Evolutionary conservation across 2,797 vertebrate genomes (phyloP), one percentile per base, ranked within the genome.

Genomic region (Syncerus caffer): DNA sequence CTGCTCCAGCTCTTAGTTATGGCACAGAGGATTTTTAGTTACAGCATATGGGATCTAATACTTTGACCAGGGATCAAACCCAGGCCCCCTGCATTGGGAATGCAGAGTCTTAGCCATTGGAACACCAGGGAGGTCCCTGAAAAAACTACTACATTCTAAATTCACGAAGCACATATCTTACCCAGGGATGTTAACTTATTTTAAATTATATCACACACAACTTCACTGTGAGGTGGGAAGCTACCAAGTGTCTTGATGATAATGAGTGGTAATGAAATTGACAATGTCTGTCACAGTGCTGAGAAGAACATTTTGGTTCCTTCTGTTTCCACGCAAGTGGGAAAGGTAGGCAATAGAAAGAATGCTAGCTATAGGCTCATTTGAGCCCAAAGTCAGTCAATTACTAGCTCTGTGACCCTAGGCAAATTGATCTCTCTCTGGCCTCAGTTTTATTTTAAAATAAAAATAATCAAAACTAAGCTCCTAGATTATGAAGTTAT

Each of bases 381-480:
- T 42, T 90, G 45, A 96, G 58, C 79, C 74, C 42, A 42, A 51
- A 47, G 57, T 78, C 29, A 27, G 34, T 27, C 78, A 57, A 9
- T 87, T 67, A 86, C 42, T 71, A 74, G 15, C 27, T 93, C 80
- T 79, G 13, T 58, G 85, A 55, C 79, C 19, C 92, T 74, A 15
- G 83, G 27, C 25, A 93, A 95, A 89, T 96, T 67, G 25, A 96
- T 23, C 34, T 85, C 83, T 78, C 64, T 80, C 27, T 6, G 86
- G 31, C 64, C 71, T 96, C 74, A 16, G 38, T 91, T 95, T 86
- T 25, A 67, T 31, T 89, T 60, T 76, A 74, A 91, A 85, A 83
- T 97, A 80, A 93, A 50, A 3, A 67, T 19, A 67, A 85, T 90
- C 83, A 97, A 88, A 90, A 42, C 51, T 47, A 87, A 95, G 19